Evolutionary conservation across 1,140 invertebrate genomes (phyloP), one percentile per base, ranked within the genome.

Genomic region (Drosophila yakuba): DNA sequence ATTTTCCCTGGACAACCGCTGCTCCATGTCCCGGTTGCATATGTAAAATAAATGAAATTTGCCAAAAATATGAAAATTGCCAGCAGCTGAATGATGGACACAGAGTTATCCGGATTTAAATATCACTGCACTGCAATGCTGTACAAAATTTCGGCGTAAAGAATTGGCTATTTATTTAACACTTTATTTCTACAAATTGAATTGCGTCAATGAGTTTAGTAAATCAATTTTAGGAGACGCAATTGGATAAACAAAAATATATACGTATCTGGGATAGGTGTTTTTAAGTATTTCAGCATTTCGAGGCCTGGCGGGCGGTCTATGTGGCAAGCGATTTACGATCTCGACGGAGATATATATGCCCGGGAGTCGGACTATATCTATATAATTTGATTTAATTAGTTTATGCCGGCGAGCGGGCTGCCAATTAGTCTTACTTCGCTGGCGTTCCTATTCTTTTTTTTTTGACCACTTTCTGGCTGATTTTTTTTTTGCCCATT

Each of bases 301-400:
- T 32, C 8, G 12, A 20, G 51, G 28, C 68, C 32, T 23, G 10
- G 66, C 39, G 59, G 71, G 71, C 47, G 59, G 57, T 50, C 60
- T 35, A 25, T 32, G 83, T 74, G 83, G 48, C 67, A 86, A 76
- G 59, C 78, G 78, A 86, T 86, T 86, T 86, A 86, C 79, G 83
- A 86, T 76, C 83, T 82, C 44, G 58, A 43, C 52, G 71, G 25
- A 71, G 83, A 86, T 86, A 86, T 86, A 35, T 51, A 39, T 39
- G 25, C 23, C 47, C 14, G 47, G 14, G 12, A 48, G 14, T 28
- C 47, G 47, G 47, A n/a, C 7, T 56, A 28, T 38, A 20, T 69
- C 55, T 63, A 77, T 54, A 80, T 84, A 84, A 85, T 77, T 80
- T 75, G 62, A 88, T 82, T 78, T 82, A 86, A 86, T 86, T 86